Conservation (phyloP, 2,113 vertebrate genomes). For the Rostratula benghalensis region DNA sequence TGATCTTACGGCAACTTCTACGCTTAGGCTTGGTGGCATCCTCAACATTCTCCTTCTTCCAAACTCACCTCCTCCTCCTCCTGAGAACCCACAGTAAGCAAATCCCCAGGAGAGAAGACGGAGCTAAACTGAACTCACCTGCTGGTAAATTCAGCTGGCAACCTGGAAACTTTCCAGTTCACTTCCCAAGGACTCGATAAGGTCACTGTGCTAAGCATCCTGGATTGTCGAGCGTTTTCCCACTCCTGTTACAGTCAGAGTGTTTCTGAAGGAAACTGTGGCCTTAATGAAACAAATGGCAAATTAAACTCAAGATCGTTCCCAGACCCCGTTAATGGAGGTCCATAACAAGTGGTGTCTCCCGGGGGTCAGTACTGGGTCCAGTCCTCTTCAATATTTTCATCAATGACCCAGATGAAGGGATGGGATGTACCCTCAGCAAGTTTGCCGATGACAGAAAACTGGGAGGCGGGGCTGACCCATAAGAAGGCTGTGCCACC, state of each 20-base stretch:
- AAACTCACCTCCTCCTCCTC: neutral
- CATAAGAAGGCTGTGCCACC: too few species aligned
- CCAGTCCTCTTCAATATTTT: too few species aligned
- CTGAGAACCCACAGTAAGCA: neutral
- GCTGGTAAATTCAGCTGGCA: neutral
- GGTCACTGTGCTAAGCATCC: neutral
- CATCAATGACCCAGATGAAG: too few species aligned
- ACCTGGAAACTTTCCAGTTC: neutral
- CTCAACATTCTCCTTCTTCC: neutral
- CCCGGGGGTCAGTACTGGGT: too few species aligned
- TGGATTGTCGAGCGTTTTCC: neutral
- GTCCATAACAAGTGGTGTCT: too few species aligned
- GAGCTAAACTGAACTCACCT: neutral
- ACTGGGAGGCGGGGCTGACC: too few species aligned
- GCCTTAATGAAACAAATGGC: neutral
- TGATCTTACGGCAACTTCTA: neutral
- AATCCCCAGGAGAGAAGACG: neutral
- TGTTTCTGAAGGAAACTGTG: neutral
- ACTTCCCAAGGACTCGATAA: neutral
- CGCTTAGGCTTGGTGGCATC: neutral
- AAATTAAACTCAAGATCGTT: neutral
- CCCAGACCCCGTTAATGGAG: neutral
- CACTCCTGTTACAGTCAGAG: neutral
- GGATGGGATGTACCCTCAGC: too few species aligned
- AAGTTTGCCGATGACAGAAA: too few species aligned